Evolutionary conservation across 2,113 vertebrate genomes (phyloP).

Genomic region (Pseudorectes ferrugineus): DNA sequence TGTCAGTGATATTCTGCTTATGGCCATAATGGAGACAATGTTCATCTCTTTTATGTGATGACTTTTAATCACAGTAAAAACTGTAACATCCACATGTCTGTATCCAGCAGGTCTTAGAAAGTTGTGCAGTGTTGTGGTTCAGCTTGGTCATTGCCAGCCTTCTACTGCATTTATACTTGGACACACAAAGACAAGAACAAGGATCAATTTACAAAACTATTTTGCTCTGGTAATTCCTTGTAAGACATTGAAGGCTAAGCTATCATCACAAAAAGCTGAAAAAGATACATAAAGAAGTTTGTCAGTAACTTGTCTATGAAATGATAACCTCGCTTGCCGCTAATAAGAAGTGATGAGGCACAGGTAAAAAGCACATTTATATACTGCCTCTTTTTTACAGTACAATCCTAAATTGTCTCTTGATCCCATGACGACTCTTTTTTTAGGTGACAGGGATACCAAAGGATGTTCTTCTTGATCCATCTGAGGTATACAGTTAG

Average conservation of each 20-base stretch:
- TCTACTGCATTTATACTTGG: background rate
- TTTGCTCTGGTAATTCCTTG: background rate
- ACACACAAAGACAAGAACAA: background rate
- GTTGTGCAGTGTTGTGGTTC: background rate
- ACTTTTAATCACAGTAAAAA: constrained; percentile 17
- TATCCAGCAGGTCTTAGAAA: background rate
- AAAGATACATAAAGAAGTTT: background rate
- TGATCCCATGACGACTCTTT: background rate
- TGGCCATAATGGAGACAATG: constrained; percentile 22
- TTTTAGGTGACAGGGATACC: background rate
- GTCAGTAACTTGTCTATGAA: background rate
- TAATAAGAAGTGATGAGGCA: background rate
- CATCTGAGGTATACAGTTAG: background rate
- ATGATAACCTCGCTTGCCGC: background rate
- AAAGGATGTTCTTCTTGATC: background rate
- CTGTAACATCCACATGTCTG: background rate
- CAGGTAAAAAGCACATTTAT: background rate
- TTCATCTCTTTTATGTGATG: background rate
- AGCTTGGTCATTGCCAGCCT: background rate
- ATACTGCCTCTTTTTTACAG: background rate
- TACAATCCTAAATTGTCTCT: background rate
- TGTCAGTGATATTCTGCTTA: background rate
- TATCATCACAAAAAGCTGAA: background rate
- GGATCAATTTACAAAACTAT: background rate
- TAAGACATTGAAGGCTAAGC: background rate